These are phyloP conservation scores for Cheumatopsyche charites DNA, from an alignment of 1,140 invertebrate species.

Conservation along the genomic window DNA sequence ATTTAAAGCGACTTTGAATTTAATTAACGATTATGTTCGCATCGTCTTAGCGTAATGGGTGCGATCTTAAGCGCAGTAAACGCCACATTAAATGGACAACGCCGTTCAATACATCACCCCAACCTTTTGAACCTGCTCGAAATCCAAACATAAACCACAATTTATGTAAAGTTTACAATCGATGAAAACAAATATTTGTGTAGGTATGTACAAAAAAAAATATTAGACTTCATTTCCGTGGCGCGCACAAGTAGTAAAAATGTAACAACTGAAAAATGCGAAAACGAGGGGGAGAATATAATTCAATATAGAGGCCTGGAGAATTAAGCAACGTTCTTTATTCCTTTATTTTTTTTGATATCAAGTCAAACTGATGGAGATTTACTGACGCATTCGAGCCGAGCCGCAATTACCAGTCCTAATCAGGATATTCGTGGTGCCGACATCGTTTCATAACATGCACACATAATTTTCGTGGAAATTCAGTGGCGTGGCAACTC, in stretches of 20 bases:
- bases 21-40: constrained; percentile 34
- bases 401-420: constrained; percentile 25
- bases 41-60: constrained; percentile 26
- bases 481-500: constrained; percentile 39
- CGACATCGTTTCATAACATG: constrained; percentile 29
- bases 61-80: constrained; percentile 29
- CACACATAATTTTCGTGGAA: constrained; percentile 38
- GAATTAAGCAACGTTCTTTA: no score
- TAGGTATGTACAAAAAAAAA: no score
- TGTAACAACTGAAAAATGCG: background rate
- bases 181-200: no score
- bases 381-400: constrained; percentile 18
- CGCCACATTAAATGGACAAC: constrained; percentile 31
- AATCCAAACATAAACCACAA: no score
- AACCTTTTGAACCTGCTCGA: no score
- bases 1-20: no score
- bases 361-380: background rate
- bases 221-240: no score
- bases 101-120: constrained; percentile 5
- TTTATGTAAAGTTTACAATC: no score
- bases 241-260: no score
- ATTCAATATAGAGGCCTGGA: background rate
- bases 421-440: constrained; percentile 21
- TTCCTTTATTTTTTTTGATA: background rate
- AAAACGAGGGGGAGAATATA: background rate